These are phyloP conservation scores for Poeciliopsis infans DNA, from an alignment of 2,797 vertebrate genomes.

Conservation along the genomic window DNA sequence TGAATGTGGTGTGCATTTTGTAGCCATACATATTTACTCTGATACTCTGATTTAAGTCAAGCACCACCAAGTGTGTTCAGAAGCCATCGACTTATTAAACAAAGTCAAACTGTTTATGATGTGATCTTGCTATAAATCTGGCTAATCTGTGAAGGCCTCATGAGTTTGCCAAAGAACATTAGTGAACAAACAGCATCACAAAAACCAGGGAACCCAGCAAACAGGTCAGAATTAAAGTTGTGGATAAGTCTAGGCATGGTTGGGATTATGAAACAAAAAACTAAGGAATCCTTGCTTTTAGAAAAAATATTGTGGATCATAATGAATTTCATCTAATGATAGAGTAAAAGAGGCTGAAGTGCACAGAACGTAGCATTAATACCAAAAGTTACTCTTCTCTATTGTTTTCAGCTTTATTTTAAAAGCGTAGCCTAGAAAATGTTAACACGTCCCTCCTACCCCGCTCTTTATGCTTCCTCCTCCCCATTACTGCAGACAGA, in stretches of 20 bases:
- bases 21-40: background rate
- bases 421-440: constrained; percentile 39
- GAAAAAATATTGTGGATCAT: background rate
- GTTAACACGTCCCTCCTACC: constrained; percentile 33
- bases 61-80: background rate
- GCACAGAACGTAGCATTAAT: background rate
- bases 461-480: constrained; percentile 67
- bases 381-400: constrained; percentile 10
- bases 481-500: constrained; percentile 86
- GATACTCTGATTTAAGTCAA: background rate
- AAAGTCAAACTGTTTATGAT: constrained; percentile 1
- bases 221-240: background rate
- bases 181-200: background rate
- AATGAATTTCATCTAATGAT: background rate
- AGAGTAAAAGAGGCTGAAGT: background rate
- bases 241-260: background rate
- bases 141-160: background rate
- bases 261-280: background rate
- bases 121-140: background rate
- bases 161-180: background rate
- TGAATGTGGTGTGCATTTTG: background rate
- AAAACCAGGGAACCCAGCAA: background rate
- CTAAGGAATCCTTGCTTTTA: background rate
- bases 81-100: background rate
- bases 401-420: constrained; percentile 21